Evolutionary conservation across 2,888 invertebrate species (phyloP), one percentile per base, ranked within the genome.

Genomic region (Steinernema scapterisci): DNA sequence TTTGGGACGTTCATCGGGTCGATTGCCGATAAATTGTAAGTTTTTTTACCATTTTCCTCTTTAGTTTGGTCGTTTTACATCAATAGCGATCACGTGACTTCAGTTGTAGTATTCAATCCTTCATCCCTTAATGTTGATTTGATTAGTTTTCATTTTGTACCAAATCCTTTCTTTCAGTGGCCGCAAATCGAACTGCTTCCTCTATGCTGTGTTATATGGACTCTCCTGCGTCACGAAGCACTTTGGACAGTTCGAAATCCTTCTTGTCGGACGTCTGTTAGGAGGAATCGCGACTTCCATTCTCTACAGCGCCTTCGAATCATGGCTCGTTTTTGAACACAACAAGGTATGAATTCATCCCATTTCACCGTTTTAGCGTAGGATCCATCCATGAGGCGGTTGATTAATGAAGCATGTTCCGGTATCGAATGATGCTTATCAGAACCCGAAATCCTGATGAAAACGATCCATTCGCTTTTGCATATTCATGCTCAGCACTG

Each of bases 241-340:
- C 82, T 90, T 89, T 81, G 86, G 48, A 7, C 46, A 75, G 23
- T 90, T 90, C 83, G 86, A 87, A 81, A 85, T 90, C 31, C 82
- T 90, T 75, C 88, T 90, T 88, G 70, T 89, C 70, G 86, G 86
- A 1, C 86, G 89, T 13, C 79, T 90, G 70, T 83, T 90, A 25
- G 90, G 90, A 27, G 90, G 90, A 11, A 89, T 89, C 56, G 90
- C 90, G n/a, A 90, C 90, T 1, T 89, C 89, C 6, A 90, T 90
- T 44, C 86, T 90, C 43, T 90, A 89, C 86, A 89, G 89, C 76
- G 90, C 90, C 16, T 90, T 90, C 83, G 90, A 90, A 82, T 89
- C 89, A 3, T 90, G 90, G 90, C 87, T 90, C 38, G 87, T 90
- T 38, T 89, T 83, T 82, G 90, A 90, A 83, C 89, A 90, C 80